Conservation (phyloP, 2,888 invertebrate genomes). For the Biston stratarius region DNA sequence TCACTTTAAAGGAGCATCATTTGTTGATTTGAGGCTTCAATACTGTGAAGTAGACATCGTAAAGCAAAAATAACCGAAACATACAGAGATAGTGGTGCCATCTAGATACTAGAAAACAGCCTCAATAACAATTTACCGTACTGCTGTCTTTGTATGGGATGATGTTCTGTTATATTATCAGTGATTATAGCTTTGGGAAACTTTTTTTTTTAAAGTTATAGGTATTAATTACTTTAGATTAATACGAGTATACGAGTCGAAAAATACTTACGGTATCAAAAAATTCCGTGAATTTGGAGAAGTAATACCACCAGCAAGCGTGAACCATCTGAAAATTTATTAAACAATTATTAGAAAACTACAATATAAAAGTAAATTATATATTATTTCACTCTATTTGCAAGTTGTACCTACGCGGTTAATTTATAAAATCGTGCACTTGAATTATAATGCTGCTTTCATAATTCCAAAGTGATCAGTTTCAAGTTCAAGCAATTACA, state of each 20-base stretch:
- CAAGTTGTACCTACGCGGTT: constrained; percentile 5
- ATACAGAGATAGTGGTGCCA: too few relatives aligned
- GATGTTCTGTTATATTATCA: too few relatives aligned
- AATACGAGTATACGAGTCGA: not conserved
- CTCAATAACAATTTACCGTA: too few relatives aligned
- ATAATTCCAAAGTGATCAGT: not conserved
- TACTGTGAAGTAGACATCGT: too few relatives aligned
- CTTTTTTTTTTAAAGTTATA: too few relatives aligned
- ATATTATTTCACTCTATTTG: constrained; percentile 2
- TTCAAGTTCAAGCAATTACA: not conserved
- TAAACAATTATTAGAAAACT: constrained; percentile 26
- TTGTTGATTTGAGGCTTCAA: too few relatives aligned
- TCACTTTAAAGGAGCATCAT: too few relatives aligned
- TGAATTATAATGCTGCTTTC: constrained; percentile 8
- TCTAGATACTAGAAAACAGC: too few relatives aligned
- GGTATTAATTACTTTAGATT: too few relatives aligned
- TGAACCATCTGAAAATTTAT: constrained; percentile 93
- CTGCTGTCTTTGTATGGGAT: too few relatives aligned
- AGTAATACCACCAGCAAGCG: constrained; percentile 98
- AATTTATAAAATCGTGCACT: constrained; percentile 8
- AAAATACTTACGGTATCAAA: constrained; percentile 94
- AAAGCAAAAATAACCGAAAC: too few relatives aligned
- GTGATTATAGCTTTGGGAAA: too few relatives aligned
- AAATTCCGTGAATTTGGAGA: constrained; percentile 98
- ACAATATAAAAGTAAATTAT: not conserved